Evolutionary conservation across 2,888 invertebrate genomes (phyloP), one percentile per base, ranked within the genome.

Genomic region (Ceraclea dissimilis): DNA sequence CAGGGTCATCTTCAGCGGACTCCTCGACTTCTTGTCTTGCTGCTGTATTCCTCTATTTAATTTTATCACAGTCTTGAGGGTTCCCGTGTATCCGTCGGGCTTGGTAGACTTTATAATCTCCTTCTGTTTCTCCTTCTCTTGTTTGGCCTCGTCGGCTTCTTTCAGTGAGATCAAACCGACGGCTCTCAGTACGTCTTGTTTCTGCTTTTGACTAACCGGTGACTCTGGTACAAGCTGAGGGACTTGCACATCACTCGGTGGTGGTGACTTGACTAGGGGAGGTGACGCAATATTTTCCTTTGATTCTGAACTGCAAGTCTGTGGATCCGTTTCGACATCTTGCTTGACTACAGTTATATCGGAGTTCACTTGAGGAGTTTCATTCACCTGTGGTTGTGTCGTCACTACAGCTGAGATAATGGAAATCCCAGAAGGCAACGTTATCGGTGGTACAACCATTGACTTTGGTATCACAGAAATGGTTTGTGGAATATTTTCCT

Each of bases 31-130:
- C 63, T 82, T 83, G 70, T 86, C 86, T 65, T 83, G 83, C 69
- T 1, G 68, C 61, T 39, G 49, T 26, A 4, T 10, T 19, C 65
- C 60, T 67, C 84, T 79, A 68, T 83, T 85, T 62, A 90, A 72
- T 71, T 90, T 88, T 65, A 91, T 91, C 65, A 91, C 86, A 64
- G 90, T 90, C 69, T 90, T 91, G 62, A 91, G 69, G 1, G 90
- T 90, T 39, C 91, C 91, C 2, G 89, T 88, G 66, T 86, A 89
- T 64, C 80, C 82, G 17, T 75, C 73, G 56, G 73, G 54, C 20
- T 50, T n/a, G 8, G 39, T 71, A 34, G 64, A 67, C 56, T 72
- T 72, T 59, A 69, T 72, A 1, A 66, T 67, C 71, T 54, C 75
- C 16, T 72, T 80, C 51, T 80, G 76, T 59, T 77, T 79, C 17